Conservation (phyloP, 2,797 vertebrate genomes). For the Clarias laeviceps region DNA sequence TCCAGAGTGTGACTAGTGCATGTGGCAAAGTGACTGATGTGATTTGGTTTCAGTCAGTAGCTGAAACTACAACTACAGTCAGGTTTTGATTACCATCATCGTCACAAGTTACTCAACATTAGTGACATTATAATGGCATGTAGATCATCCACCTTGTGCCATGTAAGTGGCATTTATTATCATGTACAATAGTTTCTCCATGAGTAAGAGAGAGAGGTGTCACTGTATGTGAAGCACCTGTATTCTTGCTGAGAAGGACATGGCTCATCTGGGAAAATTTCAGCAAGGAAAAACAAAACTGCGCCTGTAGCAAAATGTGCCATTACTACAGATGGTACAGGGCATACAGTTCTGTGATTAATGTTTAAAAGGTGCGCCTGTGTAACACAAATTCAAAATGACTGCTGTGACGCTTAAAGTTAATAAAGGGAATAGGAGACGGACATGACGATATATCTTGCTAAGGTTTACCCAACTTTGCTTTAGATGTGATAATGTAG, state of each 20-base stretch:
- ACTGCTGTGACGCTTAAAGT: not conserved
- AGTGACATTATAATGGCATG: not conserved
- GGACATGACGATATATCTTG: not conserved
- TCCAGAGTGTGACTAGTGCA: not conserved
- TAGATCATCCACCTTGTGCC: too few relatives aligned
- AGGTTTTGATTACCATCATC: not conserved
- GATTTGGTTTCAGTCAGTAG: slow-evolving; percentile 8
- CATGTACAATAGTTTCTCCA: slow-evolving; percentile 8
- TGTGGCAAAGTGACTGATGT: not conserved
- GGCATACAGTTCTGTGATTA: not conserved
- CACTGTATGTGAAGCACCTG: not conserved
- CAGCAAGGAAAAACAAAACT: not conserved
- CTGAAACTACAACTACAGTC: slow-evolving; percentile 4
- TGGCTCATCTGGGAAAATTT: not conserved
- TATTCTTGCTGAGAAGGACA: not conserved
- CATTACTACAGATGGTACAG: not conserved
- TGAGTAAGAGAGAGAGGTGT: slow-evolving; percentile 5
- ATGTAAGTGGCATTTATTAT: not conserved
- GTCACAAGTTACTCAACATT: slow-evolving; percentile 2
- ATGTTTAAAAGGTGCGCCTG: not conserved
- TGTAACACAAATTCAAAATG: not conserved
- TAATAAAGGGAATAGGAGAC: not conserved
- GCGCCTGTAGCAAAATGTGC: not conserved
- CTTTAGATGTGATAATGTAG: not conserved
- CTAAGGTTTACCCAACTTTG: not conserved